phyloP scores from a whole-genome alignment of 2,797 vertebrate genomes.

The Danio tinwini region DNA sequence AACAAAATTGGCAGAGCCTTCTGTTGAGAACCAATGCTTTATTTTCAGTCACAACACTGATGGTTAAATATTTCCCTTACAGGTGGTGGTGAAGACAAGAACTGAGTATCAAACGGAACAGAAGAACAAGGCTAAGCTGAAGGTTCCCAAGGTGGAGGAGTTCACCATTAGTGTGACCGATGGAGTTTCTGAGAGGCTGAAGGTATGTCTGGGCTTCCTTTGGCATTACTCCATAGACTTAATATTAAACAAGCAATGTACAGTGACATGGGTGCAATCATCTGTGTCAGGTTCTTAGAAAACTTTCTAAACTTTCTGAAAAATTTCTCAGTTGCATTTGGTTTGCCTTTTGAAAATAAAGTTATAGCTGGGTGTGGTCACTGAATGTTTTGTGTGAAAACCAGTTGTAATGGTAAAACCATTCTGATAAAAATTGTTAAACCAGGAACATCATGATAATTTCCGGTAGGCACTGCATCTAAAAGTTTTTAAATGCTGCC shows the following conservation, averaged over 20 bases:
- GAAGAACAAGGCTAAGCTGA: slow-evolving; percentile 92
- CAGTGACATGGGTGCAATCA: neutral
- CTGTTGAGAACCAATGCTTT: too few relatives aligned
- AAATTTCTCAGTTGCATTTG: neutral
- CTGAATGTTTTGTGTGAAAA: neutral
- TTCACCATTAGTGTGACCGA: slow-evolving; percentile 97
- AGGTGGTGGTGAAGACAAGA: slow-evolving; percentile 98
- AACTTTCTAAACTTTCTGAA: neutral
- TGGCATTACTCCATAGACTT: neutral
- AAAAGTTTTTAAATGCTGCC: too few relatives aligned
- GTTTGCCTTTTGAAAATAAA: neutral
- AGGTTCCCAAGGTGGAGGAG: slow-evolving; percentile 96
- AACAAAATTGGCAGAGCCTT: too few relatives aligned
- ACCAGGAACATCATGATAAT: neutral
- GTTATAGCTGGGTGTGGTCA: neutral
- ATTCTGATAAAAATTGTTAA: neutral
- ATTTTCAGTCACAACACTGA: neutral
- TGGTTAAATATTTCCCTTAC: slow-evolving; percentile 54
- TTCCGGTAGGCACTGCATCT: too few relatives aligned
- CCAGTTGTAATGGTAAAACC: neutral
- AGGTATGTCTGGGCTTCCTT: slow-evolving; percentile 75
- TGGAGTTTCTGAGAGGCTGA: slow-evolving; percentile 88
- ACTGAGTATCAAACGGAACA: slow-evolving; percentile 97
- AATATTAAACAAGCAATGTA: neutral
- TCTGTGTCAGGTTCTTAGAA: neutral